Evolutionary conservation across 2,113 vertebrate species (phyloP).

Genomic region (Trichechus manatus): DNA sequence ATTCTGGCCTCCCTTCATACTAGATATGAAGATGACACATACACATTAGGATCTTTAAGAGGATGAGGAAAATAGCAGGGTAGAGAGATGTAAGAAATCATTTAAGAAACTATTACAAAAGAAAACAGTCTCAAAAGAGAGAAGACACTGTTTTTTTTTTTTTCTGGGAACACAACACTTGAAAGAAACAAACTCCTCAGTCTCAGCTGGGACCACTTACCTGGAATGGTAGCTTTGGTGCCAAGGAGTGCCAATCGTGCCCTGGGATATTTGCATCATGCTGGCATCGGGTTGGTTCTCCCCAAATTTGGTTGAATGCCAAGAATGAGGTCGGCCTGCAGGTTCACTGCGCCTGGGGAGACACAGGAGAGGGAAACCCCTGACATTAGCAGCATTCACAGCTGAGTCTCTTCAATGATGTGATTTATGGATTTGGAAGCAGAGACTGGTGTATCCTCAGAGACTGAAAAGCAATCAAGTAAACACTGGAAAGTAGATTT

Average conservation of each 20-base stretch:
- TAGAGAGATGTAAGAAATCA: neutral
- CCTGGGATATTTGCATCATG: constrained; percentile 96
- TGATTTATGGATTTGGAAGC: neutral
- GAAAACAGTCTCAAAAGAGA: neutral
- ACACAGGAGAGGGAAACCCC: constrained; percentile 40
- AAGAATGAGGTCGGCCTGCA: constrained; percentile 93
- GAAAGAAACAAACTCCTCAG: neutral
- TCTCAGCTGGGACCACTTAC: constrained; percentile 84
- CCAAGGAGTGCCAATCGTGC: constrained; percentile 93
- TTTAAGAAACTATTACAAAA: neutral
- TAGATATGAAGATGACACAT: neutral
- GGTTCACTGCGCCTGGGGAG: constrained; percentile 90
- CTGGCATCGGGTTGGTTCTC: constrained; percentile 90
- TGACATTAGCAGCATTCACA: neutral
- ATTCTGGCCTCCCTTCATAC: neutral
- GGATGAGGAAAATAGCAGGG: neutral
- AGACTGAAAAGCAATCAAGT: neutral
- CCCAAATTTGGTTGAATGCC: constrained; percentile 93
- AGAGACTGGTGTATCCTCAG: neutral
- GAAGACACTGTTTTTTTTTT: neutral
- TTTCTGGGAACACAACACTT: neutral
- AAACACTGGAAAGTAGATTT: constrained; percentile 4
- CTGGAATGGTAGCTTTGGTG: constrained; percentile 94
- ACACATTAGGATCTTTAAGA: neutral
- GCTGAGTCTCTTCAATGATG: neutral